Evolutionary conservation across 2,797 vertebrate genomes (phyloP).

Genomic region (Argya squamiceps): DNA sequence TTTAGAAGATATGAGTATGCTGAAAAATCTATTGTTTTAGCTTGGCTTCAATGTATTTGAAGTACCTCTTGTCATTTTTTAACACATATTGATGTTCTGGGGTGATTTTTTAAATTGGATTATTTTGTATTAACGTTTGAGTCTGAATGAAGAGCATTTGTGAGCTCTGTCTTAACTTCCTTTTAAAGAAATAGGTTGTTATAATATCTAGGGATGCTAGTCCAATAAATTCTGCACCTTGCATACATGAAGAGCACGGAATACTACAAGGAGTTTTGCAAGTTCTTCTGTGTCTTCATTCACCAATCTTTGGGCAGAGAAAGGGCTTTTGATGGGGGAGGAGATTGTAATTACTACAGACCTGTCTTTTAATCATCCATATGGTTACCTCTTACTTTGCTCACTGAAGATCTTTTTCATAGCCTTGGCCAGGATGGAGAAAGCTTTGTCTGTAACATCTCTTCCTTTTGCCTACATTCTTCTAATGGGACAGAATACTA

Average conservation of each 20-base stretch:
- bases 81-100: background rate
- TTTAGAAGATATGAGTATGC: background rate
- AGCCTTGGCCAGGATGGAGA: background rate
- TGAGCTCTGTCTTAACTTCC: background rate
- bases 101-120: fast-evolving
- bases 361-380: background rate
- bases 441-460: background rate
- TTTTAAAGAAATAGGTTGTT: background rate
- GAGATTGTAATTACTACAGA: background rate
- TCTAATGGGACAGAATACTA: background rate
- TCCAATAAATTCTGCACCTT: background rate
- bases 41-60: background rate
- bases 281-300: background rate
- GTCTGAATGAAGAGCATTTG: background rate
- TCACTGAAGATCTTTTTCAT: background rate
- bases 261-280: background rate
- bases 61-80: background rate
- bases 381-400: background rate
- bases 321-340: background rate
- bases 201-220: background rate
- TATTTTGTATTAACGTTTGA: background rate
- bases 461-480: background rate
- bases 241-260: fast-evolving
- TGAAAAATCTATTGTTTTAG: background rate
- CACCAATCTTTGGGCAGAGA: background rate